Conservation (phyloP, 2,888 invertebrate genomes). For the Eilema depressum region DNA sequence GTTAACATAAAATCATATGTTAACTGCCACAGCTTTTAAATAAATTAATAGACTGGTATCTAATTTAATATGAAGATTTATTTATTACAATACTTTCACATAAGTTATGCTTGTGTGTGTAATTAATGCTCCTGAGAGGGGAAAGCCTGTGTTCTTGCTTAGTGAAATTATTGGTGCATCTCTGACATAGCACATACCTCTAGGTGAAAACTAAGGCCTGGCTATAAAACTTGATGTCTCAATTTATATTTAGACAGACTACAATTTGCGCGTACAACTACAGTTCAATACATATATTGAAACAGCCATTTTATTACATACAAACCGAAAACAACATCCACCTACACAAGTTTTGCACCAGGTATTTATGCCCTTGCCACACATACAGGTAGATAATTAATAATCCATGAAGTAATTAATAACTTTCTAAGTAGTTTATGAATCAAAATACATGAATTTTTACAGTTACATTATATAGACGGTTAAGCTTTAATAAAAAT, state of each 20-base stretch:
- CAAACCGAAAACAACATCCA: conserved; percentile 51
- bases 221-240: neutral
- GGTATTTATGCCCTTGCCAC: conserved; percentile 50
- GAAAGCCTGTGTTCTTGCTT: conserved; percentile 57
- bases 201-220: conserved; percentile 43
- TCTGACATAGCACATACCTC: conserved; percentile 63
- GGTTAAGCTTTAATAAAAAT: conserved; percentile 40
- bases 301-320: conserved; percentile 44
- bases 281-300: conserved; percentile 27
- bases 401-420: conserved; percentile 29
- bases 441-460: conserved; percentile 50
- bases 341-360: conserved; percentile 58
- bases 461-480: conserved; percentile 54
- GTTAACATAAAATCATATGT: neutral
- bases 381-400: conserved; percentile 24
- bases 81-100: conserved; percentile 60
- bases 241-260: conserved; percentile 1
- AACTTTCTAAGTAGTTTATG: conserved; percentile 40
- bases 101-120: conserved; percentile 53
- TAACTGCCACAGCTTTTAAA: neutral
- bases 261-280: conserved; percentile 21
- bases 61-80: conserved; percentile 28
- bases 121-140: conserved; percentile 60
- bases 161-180: conserved; percentile 73
- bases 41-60: conserved; percentile 2